These are phyloP conservation scores for Chrysaora quinquecirrha DNA, from an alignment of 30 jellyfish, hydroid and myxozoan species.

Conservation along the genomic window DNA sequence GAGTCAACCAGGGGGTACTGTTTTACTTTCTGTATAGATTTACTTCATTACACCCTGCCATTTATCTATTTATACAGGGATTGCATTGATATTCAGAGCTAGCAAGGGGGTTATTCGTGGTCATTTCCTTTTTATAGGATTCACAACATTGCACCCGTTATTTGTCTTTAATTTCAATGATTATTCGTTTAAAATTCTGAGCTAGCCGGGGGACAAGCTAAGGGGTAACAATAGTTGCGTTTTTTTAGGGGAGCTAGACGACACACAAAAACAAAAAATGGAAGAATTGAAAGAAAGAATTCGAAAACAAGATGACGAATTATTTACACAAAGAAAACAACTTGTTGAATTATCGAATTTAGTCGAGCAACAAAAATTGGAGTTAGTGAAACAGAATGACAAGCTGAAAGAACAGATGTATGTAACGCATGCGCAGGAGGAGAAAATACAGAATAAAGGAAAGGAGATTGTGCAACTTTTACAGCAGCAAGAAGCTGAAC, in stretches of 20 bases:
- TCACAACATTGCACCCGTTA: no score
- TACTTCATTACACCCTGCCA: no score
- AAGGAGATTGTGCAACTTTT: conserved; percentile 57
- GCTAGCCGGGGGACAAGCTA: no score
- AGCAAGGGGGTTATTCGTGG: no score
- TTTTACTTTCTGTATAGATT: no score
- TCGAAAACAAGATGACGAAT: conserved; percentile 71
- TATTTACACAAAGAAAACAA: conserved; percentile 77
- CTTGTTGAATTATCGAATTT: conserved; percentile 70
- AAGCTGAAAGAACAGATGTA: conserved; percentile 59
- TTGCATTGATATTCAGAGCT: no score
- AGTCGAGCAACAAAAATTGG: conserved; percentile 76
- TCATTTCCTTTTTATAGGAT: no score
- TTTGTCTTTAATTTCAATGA: no score
- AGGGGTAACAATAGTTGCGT: no score
- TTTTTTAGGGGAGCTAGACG: conserved; percentile 86
- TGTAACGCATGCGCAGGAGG: conserved; percentile 63
- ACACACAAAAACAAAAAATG: conserved; percentile 74
- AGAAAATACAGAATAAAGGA: conserved; percentile 53
- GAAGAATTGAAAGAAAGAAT: conserved; percentile 69
- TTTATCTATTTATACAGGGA: no score
- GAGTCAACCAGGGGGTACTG: no score
- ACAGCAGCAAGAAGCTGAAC: conserved; percentile 54
- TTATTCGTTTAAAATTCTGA: no score
- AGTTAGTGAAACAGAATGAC: conserved; percentile 69